Percentiles rank a stretch among this genome's conserved stretches.
phyloP scores from a whole-genome alignment of 2,113 vertebrate species.

The Notarius lentiginosus region DNA sequence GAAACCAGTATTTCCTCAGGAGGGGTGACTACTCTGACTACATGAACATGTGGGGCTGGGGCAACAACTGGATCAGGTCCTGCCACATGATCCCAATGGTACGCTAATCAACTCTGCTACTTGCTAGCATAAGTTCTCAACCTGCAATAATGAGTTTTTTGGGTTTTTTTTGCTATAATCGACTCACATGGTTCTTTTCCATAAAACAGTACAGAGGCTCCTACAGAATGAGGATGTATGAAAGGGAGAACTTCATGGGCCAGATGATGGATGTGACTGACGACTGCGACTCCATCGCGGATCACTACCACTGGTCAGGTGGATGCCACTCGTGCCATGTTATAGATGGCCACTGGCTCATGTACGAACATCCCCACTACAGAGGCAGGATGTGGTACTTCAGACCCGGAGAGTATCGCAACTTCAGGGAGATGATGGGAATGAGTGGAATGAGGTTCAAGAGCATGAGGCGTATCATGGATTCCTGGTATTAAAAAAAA shows the following conservation, averaged over 20 bases:
- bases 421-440: constrained; percentile 43
- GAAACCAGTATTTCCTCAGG: constrained; percentile 55
- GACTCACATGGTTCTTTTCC: background rate
- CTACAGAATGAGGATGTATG: constrained; percentile 63
- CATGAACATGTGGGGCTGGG: constrained; percentile 62
- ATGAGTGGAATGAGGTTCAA: constrained; percentile 22
- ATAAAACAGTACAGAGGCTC: constrained; percentile 40
- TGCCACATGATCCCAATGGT: constrained; percentile 66
- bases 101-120: constrained; percentile 15
- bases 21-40: constrained; percentile 57
- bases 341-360: constrained; percentile 64
- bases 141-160: too few relatives aligned
- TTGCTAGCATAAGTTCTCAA: background rate
- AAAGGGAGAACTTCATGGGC: constrained; percentile 63
- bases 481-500: constrained; percentile 32
- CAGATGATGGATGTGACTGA: constrained; percentile 39
- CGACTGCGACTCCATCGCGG: constrained; percentile 34
- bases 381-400: constrained; percentile 56
- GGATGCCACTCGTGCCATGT: constrained; percentile 61
- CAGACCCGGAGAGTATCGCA: constrained; percentile 57
- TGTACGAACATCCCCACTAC: constrained; percentile 61
- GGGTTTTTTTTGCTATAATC: background rate
- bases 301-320: constrained; percentile 33
- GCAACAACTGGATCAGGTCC: constrained; percentile 65
- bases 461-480: constrained; percentile 38